Evolutionary conservation across 1,140 invertebrate species (phyloP).

Genomic region (Anoplolepis gracilipes): DNA sequence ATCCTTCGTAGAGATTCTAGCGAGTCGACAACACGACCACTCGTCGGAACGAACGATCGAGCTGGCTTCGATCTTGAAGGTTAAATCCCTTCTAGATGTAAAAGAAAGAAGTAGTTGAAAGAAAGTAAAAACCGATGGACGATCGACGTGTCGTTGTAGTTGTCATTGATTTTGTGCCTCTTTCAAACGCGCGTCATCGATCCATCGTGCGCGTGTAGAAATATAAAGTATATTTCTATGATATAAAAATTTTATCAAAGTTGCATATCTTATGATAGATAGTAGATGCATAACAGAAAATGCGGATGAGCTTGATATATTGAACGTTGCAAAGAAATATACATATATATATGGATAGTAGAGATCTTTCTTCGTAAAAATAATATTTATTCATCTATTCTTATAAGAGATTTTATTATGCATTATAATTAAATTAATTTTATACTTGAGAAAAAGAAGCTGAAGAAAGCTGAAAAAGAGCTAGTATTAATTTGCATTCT

Average conservation of each 20-base stretch:
- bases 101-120: not conserved
- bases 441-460: conserved; percentile 17
- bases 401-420: conserved; percentile 29
- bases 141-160: not conserved
- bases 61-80: conserved; percentile 17
- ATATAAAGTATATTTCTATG: conserved; percentile 13
- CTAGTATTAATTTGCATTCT: not conserved
- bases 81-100: not conserved
- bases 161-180: conserved; percentile 42
- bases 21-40: conserved; percentile 48
- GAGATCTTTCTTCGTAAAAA: not conserved
- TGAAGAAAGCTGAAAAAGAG: not conserved
- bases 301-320: conserved; percentile 4
- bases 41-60: conserved; percentile 68
- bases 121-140: not conserved
- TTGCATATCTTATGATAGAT: conserved; percentile 39
- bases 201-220: conserved; percentile 5
- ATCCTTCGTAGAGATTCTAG: conserved; percentile 67
- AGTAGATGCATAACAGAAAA: not conserved
- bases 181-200: not conserved
- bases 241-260: conserved; percentile 44
- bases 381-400: conserved; percentile 23
- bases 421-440: conserved; percentile 18
- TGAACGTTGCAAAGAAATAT: not conserved
- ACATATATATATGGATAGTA: not conserved